Evolutionary conservation across 2,888 invertebrate species (phyloP).

Genomic region (Uloborus plumipes): DNA sequence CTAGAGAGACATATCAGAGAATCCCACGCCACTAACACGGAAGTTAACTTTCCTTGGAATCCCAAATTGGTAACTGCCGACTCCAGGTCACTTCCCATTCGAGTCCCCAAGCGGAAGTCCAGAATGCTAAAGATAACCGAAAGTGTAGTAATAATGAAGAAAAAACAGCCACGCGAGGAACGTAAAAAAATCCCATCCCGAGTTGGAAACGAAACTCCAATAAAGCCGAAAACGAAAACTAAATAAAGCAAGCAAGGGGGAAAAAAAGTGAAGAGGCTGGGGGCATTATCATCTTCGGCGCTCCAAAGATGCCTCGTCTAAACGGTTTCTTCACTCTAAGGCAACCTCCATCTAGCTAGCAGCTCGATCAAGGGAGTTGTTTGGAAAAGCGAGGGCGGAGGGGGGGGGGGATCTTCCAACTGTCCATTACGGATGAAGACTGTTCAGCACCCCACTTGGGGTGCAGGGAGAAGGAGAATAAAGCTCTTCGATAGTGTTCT

Average conservation of each 20-base stretch:
- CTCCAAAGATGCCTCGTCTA: slow-evolving; percentile 42
- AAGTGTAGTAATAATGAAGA: slow-evolving; percentile 58
- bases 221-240: slow-evolving; percentile 38
- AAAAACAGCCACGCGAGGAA: slow-evolving; percentile 7
- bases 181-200: slow-evolving; percentile 4
- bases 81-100: slow-evolving; percentile 34
- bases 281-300: slow-evolving; percentile 57
- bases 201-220: background rate
- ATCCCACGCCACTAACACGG: too few relatives aligned
- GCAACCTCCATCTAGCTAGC: slow-evolving; percentile 36
- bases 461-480: slow-evolving; percentile 49
- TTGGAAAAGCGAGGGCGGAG: slow-evolving; percentile 26
- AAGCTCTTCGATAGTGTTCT: slow-evolving; percentile 60
- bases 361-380: slow-evolving; percentile 55
- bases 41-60: too few relatives aligned
- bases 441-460: slow-evolving; percentile 37
- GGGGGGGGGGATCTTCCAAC: slow-evolving; percentile 38
- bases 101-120: slow-evolving; percentile 33
- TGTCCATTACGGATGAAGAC: slow-evolving; percentile 63
- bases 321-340: slow-evolving; percentile 60
- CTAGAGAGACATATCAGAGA: too few relatives aligned
- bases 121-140: slow-evolving; percentile 30
- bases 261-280: slow-evolving; percentile 47
- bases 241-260: slow-evolving; percentile 34
- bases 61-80: too few relatives aligned